Evolutionary conservation across 2,113 vertebrate species (phyloP), one percentile per base, ranked within the genome.

Genomic region (Abramis brama): DNA sequence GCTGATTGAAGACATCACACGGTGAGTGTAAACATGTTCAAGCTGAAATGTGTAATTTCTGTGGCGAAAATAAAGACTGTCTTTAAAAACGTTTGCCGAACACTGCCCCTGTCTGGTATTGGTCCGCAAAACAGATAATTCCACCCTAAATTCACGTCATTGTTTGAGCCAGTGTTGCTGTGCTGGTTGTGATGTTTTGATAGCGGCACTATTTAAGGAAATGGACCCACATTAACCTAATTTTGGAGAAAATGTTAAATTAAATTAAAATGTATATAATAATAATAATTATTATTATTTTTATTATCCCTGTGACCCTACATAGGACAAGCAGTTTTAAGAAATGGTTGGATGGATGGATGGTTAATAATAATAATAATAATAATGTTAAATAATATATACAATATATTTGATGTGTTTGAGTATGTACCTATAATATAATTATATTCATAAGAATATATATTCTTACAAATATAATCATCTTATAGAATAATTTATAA

Each of bases 1-100:
- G 88, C 97, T 99, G 79, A 99, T 96, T 10, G 98, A 99, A 93
- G 98, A 99, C 92, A 99, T 99, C 92, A 99, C 98, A 62, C 97
- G 98, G 98, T 99, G 87, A 92, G 93, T 84, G 50, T 59, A 75
- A 75, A 50, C 59, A 23, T 47, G 17, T 13, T 52, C 39, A 80
- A 75, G 43, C 6, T 78, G 12, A 87, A 47, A 30, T 73, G n/a
- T 83, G 45, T 6, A 7, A 79, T 80, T 39, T 84, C 8, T 73
- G 15, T 84, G 30, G 19, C 83, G n/a, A 36, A 59, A 33, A 36
- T n/a, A 59, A 59, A 57, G 52, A 78, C 9, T 5, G 75, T 59
- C 30, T 71, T 43, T 11, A 43, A 71, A 76, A 52, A 30, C 13
- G 47, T 55, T 50, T 36, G 76, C 9, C 1, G 12, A n/a, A 59